phyloP scores from a whole-genome alignment of 2,797 vertebrate genomes.

The Peromyscus nudipes region DNA sequence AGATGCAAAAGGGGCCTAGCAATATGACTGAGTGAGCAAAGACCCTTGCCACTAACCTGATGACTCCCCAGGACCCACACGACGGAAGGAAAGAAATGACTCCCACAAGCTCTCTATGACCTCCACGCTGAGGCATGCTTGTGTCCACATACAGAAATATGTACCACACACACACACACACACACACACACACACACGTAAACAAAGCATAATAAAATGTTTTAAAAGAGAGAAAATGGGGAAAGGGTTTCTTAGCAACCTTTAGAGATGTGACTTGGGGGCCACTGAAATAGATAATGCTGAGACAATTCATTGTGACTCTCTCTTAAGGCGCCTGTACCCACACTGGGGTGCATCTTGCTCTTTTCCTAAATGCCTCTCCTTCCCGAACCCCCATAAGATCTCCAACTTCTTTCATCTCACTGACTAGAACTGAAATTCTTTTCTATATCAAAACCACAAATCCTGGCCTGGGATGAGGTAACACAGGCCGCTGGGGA shows the following conservation, averaged over 20 bases:
- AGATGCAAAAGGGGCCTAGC: not conserved
- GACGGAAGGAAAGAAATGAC: not conserved
- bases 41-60: not conserved
- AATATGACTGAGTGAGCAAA: too few species aligned
- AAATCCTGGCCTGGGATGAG: not conserved
- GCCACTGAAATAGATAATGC: not conserved
- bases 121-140: not conserved
- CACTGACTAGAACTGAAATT: not conserved
- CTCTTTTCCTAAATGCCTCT: not conserved
- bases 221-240: not conserved
- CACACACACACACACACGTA: not conserved
- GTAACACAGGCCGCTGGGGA: not conserved
- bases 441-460: not conserved
- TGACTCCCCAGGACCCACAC: not conserved
- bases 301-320: not conserved
- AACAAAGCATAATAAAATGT: not conserved
- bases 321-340: not conserved
- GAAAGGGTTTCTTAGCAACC: not conserved
- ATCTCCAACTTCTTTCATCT: not conserved
- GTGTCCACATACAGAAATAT: not conserved
- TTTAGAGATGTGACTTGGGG: not conserved
- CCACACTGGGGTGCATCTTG: not conserved
- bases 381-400: not conserved
- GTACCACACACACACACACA: not conserved
- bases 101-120: not conserved